Evolutionary conservation across 2,888 invertebrate genomes (phyloP).

Genomic region (Cephus sareptanus): DNA sequence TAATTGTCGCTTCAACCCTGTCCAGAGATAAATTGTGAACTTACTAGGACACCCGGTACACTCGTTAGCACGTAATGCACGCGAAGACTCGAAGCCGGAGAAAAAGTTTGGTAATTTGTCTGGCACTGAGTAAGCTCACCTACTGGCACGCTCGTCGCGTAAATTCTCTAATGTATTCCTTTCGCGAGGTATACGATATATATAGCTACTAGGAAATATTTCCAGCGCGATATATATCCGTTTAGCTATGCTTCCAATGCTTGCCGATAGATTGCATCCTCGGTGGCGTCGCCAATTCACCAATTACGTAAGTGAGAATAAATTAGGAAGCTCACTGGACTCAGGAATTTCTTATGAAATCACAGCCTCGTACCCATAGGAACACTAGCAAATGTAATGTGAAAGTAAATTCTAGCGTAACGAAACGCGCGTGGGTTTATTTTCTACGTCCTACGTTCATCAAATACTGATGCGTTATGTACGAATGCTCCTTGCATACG

Average conservation of each 20-base stretch:
- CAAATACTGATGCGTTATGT: not conserved
- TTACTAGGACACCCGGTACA: not conserved
- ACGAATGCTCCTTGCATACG: not conserved
- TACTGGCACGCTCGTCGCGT: not conserved
- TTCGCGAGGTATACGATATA: not conserved
- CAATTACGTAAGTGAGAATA: not conserved
- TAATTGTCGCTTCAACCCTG: not conserved
- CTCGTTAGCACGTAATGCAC: not conserved
- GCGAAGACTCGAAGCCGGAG: slow-evolving; percentile 4
- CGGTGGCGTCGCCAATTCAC: not conserved
- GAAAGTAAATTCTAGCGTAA: not conserved
- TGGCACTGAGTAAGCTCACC: not conserved
- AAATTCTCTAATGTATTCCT: not conserved
- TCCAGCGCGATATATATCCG: not conserved
- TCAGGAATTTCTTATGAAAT: not conserved
- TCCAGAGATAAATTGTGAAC: not conserved
- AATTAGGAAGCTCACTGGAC: not conserved
- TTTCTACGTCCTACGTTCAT: not conserved
- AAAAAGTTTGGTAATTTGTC: not conserved
- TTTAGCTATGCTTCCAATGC: not conserved
- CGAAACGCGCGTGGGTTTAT: not conserved
- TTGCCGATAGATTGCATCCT: not conserved
- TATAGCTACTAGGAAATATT: not conserved
- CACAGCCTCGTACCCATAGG: not conserved
- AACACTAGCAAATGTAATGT: not conserved